These are phyloP conservation scores for Trichomycterus rosablanca DNA, from an alignment of 2,113 vertebrate genomes.

Conservation along the genomic window DNA sequence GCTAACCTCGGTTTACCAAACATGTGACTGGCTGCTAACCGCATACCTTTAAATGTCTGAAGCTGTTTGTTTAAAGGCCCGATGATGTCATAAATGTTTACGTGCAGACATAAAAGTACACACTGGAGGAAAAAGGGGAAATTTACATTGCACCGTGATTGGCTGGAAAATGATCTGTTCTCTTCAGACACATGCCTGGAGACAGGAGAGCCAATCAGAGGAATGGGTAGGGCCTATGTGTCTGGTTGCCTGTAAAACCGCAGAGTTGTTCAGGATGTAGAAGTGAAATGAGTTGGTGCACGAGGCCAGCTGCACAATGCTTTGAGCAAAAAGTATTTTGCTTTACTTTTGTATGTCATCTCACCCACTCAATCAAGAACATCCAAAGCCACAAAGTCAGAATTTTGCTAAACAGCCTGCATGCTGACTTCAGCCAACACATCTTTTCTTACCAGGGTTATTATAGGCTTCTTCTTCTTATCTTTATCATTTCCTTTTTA, in stretches of 20 bases:
- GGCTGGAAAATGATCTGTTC: conserved; percentile 15
- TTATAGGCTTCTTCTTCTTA: too few relatives aligned
- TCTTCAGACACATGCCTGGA: conserved; percentile 27
- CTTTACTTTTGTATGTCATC: not conserved
- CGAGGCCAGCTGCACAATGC: conserved; percentile 29
- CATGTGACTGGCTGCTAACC: not conserved
- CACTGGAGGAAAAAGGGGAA: conserved; percentile 12
- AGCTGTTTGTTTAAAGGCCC: conserved; percentile 33
- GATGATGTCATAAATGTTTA: conserved; percentile 36
- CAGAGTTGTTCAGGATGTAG: conserved; percentile 27
- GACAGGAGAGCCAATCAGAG: conserved; percentile 40
- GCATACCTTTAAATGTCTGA: conserved; percentile 32
- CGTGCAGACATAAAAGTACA: conserved; percentile 14
- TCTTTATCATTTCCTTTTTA: too few relatives aligned
- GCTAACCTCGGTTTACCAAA: not conserved
- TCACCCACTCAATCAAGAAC: not conserved
- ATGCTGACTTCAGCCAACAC: too few relatives aligned
- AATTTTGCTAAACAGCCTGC: too few relatives aligned
- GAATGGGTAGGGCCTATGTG: conserved; percentile 1
- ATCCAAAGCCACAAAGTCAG: not conserved
- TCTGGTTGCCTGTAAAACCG: conserved; percentile 33
- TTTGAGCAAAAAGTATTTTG: not conserved
- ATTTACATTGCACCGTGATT: conserved; percentile 28
- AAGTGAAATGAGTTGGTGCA: too few relatives aligned
- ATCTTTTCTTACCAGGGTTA: too few relatives aligned